Conservation (phyloP, 2,113 vertebrate species). For the Suncus etruscus region DNA sequence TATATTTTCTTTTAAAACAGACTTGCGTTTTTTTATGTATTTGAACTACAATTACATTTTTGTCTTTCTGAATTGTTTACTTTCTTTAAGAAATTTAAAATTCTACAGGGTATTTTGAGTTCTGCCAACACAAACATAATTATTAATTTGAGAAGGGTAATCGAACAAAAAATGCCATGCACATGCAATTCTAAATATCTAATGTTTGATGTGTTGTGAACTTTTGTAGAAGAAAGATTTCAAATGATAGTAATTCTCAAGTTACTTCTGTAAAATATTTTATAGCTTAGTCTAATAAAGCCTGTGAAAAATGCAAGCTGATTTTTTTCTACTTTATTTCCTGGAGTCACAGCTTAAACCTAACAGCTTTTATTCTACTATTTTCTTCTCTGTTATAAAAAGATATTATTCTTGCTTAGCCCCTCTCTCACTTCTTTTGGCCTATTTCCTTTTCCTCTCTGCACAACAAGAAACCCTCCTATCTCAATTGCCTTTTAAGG, state of each 20-base stretch:
- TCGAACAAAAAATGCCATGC: not conserved
- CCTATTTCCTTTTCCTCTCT: not conserved
- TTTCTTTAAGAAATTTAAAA: not conserved
- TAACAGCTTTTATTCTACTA: not conserved
- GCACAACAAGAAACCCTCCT: not conserved
- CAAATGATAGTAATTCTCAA: slow-evolving; percentile 15
- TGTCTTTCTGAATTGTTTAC: not conserved
- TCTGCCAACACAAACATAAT: not conserved
- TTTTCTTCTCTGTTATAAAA: not conserved
- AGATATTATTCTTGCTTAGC: not conserved
- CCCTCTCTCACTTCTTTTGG: not conserved
- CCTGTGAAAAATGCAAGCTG: not conserved
- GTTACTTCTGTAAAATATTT: not conserved
- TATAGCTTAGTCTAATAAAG: slow-evolving; percentile 32
- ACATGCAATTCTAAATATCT: not conserved
- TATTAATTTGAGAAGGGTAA: not conserved
- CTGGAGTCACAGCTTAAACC: not conserved
- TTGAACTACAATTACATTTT: not conserved
- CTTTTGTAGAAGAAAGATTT: not conserved
- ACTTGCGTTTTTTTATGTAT: not conserved
- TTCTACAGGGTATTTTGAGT: not conserved
- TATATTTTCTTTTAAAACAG: not conserved
- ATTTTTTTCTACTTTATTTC: slow-evolving; percentile 20
- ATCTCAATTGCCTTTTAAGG: slow-evolving; percentile 30
- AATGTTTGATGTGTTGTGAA: not conserved